Evolutionary conservation across 2,113 vertebrate genomes (phyloP), one percentile per base, ranked within the genome.

Genomic region (Tapirus terrestris): DNA sequence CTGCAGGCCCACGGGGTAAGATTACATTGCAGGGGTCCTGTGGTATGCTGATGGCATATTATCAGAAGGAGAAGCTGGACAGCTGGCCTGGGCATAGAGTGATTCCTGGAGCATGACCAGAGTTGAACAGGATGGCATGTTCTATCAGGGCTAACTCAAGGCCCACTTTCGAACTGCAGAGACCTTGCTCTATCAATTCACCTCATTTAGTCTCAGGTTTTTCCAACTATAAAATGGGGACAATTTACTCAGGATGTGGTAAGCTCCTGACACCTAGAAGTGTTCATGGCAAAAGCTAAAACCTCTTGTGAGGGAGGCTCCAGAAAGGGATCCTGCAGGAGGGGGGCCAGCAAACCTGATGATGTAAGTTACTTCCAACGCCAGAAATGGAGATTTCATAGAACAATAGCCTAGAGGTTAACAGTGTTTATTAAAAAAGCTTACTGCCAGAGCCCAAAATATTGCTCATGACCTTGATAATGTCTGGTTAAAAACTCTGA

Each of bases 21-120:
- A 31, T 6, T 14, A 11, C 5, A 58, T 0, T 1, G 13, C 6
- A 1, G n/a, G 23, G n/a, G 1, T 31, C 25, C 18, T 0, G 1
- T 0, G 43, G 51, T 2, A 0, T 3, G 8, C 70, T 0, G 5
- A 33, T 5, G 58, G 67, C 2, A 12, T 12, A 1, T 13, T 10
- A 21, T 48, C 31, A 25, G 65, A 75, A 89, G 61, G 58, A n/a
- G 60, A 36, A 23, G 6, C 4, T 36, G n/a, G 33, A 18, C 2
- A 5, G 33, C 45, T 20, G 0, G 45, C 3, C 56, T 2, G 5
- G 56, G 13, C 29, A 33, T 0, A 3, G 12, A 33, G 53, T 0
- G 68, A n/a, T 9, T 58, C 31, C 33, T 2, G 17, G 51, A 51
- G 18, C 48, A 12, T 2, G 2, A 53, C 23, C 1, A 0, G 18